These are phyloP conservation scores for Melitaea athalia DNA, from an alignment of 2,888 invertebrate genomes.

Conservation along the genomic window DNA sequence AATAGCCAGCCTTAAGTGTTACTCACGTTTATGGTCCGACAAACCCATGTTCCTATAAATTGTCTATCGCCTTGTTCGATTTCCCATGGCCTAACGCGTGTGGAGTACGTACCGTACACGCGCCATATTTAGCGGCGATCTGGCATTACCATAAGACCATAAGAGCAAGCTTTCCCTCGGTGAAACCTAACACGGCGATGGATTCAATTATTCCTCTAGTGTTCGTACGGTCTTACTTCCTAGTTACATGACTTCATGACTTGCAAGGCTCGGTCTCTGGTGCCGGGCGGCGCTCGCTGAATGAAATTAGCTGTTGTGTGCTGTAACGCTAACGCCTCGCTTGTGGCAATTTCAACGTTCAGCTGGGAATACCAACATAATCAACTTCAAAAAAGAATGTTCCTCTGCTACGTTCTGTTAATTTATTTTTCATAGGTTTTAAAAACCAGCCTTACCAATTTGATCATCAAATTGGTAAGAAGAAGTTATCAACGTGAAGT, in stretches of 20 bases:
- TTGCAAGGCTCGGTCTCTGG: not conserved
- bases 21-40: constrained; percentile 10
- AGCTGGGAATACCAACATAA: too few relatives aligned
- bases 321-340: not conserved
- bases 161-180: constrained; percentile 22
- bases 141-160: constrained; percentile 25
- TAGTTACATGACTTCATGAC: not conserved
- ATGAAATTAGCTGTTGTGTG: not conserved
- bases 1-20: constrained; percentile 12
- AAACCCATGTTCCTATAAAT: constrained; percentile 10
- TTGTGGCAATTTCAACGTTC: not conserved
- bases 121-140: constrained; percentile 20
- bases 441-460: too few relatives aligned
- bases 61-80: constrained; percentile 18
- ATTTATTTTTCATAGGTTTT: too few relatives aligned
- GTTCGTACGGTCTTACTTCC: constrained; percentile 7
- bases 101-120: constrained; percentile 7
- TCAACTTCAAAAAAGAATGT: too few relatives aligned
- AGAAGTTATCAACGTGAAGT: too few relatives aligned
- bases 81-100: constrained; percentile 3
- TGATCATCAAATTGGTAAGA: too few relatives aligned
- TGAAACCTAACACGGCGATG: constrained; percentile 18
- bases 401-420: too few relatives aligned
- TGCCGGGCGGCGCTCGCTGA: not conserved
- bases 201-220: constrained; percentile 8